Conservation (phyloP, 1,140 invertebrate species). For the Penaeus chinensis region DNA sequence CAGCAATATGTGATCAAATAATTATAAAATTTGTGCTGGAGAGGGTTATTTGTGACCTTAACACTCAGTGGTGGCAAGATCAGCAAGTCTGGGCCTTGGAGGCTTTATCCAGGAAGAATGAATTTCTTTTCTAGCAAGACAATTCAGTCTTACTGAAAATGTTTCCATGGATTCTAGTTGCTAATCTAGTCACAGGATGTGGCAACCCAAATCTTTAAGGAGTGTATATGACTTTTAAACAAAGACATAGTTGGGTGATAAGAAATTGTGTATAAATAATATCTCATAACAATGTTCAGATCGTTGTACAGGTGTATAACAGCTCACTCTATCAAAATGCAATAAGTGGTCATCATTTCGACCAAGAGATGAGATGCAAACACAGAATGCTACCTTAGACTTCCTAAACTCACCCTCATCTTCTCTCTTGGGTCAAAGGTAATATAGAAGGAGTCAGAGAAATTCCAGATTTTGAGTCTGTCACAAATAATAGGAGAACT, state of each 20-base stretch:
- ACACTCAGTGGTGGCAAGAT: conserved; percentile 19
- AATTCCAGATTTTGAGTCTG: neutral
- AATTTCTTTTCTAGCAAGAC: conserved; percentile 11
- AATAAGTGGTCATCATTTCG: neutral
- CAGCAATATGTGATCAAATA: neutral
- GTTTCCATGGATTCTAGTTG: conserved; percentile 3
- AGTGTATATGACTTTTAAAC: conserved; percentile 7
- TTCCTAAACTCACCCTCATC: too few relatives aligned
- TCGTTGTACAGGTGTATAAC: conserved; percentile 41
- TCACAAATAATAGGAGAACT: conserved; percentile 28
- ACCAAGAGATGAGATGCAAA: conserved; percentile 26
- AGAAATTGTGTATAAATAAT: conserved; percentile 25
- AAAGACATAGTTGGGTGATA: conserved; percentile 12
- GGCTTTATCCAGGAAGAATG: conserved; percentile 21
- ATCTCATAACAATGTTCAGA: conserved; percentile 20
- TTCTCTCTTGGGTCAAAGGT: too few relatives aligned
- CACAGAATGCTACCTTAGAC: neutral
- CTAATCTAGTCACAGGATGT: conserved; percentile 29
- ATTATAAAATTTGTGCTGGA: conserved; percentile 3
- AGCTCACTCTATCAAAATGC: conserved; percentile 25
- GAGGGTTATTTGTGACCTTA: conserved; percentile 14
- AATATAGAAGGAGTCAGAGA: too few relatives aligned
- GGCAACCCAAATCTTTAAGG: conserved; percentile 28
- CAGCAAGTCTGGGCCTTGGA: conserved; percentile 20
- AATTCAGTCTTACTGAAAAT: neutral